Evolutionary conservation across 2,113 vertebrate species (phyloP), one percentile per base, ranked within the genome.

Genomic region (Gavialis gangeticus): DNA sequence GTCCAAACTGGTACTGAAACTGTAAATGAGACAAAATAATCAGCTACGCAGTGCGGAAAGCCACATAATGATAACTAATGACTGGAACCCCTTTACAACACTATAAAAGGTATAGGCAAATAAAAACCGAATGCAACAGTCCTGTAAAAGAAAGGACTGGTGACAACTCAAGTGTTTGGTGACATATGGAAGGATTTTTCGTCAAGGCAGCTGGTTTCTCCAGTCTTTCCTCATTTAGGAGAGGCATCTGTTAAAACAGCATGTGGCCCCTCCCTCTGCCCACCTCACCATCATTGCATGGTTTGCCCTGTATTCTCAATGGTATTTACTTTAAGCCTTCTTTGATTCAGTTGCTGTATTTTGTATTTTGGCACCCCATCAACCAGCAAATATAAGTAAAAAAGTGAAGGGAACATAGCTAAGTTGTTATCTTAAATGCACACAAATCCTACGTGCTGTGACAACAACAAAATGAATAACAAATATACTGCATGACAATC

Each of bases 381-480:
- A 97, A 86, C 95, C 86, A 82, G 95, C 86, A 95, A 91, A 92
- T 82, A 76, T 63, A 81, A 82, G 83, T 79, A 86, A 84, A 92
- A 95, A 96, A 95, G 81, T 85, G 95, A 96, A 92, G 95, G 91
- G 58, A 78, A 82, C 84, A 27, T 66, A 87, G 89, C 87, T 57
- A 77, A 92, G 71, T 94, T 95, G 95, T 34, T 95, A 96, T 94
- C 95, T 96, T 94, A 97, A 96, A 95, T 84, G 93, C 88, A 80
- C 95, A 84, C 91, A 95, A 96, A 97, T 97, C 96, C 96, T 91
- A 85, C 96, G 88, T 85, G 79, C 92, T 96, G 90, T 66, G 75
- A 93, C 81, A 95, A 94, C 86, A 96, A 96, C 82, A 92, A 96
- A 95, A 95, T 89, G 87, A 91, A 76, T 96, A 95, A 96, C 91